Base-by-base conservation (phyloP, 2,113 vertebrate genomes). In the Zosterops japonicus region DNA sequence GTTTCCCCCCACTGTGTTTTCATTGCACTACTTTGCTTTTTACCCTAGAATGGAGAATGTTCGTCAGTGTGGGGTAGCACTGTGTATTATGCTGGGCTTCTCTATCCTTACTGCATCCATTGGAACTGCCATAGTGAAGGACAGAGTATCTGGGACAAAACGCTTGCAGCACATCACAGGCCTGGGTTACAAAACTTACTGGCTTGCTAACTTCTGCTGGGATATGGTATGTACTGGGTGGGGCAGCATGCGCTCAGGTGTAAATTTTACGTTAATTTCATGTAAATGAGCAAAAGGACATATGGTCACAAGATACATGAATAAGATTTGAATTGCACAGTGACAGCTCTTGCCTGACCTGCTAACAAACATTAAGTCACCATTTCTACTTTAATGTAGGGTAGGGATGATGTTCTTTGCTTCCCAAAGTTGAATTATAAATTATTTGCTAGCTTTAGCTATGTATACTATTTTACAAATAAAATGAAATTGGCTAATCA, bases 41-140 rank as follows among this genome's bases (percentile, higher is more conserved):
- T n/a, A 17, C 50, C 8, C 4, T 93, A 98, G 98, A 94, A 93
- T 98, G 97, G 98, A 98, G 83, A 98, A 97, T 12, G 82, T 98
- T 65, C 97, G 97, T 13, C 98, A 98, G 86, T 98, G 98, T 75
- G 98, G 98, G 1, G 97, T 98, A 1, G 97, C 98, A 2, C 96
- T 98, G 42, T 98, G 98, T 53, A 94, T 98, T 28, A 91, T 98
- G 82, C 87, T 98, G 89, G 98, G 97, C 4, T 98, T 98, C 95
- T 98, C 98, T 4, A 78, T 98, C 86, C 92, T 98, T 13, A 96
- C 97, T 0, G 97, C 98, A 5, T 97, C 97, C 2, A 53, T 98
- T 15, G 97, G 97, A 13, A 96, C 96, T 80, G 87, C 92, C 1
- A 14, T 94, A 35, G 98, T 98, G 61, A 96, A 79, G 53, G 98